These are phyloP conservation scores for Drepana arcuata DNA, from an alignment of 1,140 invertebrate species.

Conservation along the genomic window DNA sequence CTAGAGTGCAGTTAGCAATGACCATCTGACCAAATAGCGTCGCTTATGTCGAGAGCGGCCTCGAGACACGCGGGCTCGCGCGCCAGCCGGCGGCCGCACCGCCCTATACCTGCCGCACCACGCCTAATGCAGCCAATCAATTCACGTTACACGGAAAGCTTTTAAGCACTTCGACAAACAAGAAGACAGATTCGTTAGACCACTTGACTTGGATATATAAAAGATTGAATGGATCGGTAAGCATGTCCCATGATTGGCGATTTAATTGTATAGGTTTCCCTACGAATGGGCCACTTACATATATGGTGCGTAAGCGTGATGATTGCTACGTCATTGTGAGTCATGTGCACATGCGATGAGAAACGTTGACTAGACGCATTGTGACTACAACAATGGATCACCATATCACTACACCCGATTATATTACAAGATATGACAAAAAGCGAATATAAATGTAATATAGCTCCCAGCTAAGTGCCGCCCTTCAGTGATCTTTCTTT, in stretches of 20 bases:
- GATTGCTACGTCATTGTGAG: constrained; percentile 42
- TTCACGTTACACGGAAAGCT: background rate
- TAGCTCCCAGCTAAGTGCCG: too few species aligned
- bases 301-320: constrained; percentile 35
- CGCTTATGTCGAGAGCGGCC: constrained; percentile 24
- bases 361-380: constrained; percentile 47
- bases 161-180: background rate
- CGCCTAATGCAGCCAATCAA: background rate
- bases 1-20: constrained; percentile 45
- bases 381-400: constrained; percentile 60
- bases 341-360: constrained; percentile 36
- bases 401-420: constrained; percentile 48
- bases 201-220: background rate
- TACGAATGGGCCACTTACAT: constrained; percentile 25
- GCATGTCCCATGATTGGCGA: constrained; percentile 2
- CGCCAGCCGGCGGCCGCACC: constrained; percentile 7
- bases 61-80: constrained; percentile 19
- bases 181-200: background rate
- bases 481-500: too few species aligned
- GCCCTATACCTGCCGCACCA: constrained; percentile 6
- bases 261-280: constrained; percentile 17
- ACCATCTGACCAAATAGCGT: constrained; percentile 31
- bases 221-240: background rate
- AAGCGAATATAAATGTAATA: too few species aligned
- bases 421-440: too few species aligned